These are phyloP conservation scores for Acestrorhynchus altus DNA, from an alignment of 2,797 vertebrate species.

Conservation along the genomic window DNA sequence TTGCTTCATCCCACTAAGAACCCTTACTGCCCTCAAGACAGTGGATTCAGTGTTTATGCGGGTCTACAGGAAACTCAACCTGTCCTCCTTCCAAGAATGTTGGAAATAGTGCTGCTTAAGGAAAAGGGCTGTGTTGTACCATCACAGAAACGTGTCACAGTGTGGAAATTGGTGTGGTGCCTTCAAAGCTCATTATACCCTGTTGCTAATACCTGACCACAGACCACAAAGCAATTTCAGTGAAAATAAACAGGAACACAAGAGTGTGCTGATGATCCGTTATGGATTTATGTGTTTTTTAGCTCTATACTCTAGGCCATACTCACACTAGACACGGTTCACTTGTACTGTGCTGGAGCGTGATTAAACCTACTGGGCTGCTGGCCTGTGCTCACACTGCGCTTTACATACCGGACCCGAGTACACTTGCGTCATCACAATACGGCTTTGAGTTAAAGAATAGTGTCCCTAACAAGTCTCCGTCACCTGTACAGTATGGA, in stretches of 20 bases:
- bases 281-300: background rate
- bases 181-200: background rate
- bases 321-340: too few relatives aligned
- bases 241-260: background rate
- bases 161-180: background rate
- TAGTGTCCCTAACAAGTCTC: too few relatives aligned
- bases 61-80: background rate
- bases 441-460: too few relatives aligned
- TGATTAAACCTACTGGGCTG: too few relatives aligned
- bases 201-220: background rate
- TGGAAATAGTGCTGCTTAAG: background rate
- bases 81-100: constrained; percentile 1
- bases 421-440: too few relatives aligned
- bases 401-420: too few relatives aligned
- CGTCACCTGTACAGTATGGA: too few relatives aligned
- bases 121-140: background rate
- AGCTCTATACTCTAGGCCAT: too few relatives aligned
- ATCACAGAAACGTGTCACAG: background rate
- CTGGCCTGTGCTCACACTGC: too few relatives aligned
- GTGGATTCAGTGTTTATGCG: background rate
- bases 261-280: background rate
- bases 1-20: background rate
- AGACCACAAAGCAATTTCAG: background rate
- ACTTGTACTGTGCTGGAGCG: too few relatives aligned
- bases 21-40: background rate